Evolutionary conservation across 2,113 vertebrate species (phyloP), one percentile per base, ranked within the genome.

Genomic region (Anser cygnoides): DNA sequence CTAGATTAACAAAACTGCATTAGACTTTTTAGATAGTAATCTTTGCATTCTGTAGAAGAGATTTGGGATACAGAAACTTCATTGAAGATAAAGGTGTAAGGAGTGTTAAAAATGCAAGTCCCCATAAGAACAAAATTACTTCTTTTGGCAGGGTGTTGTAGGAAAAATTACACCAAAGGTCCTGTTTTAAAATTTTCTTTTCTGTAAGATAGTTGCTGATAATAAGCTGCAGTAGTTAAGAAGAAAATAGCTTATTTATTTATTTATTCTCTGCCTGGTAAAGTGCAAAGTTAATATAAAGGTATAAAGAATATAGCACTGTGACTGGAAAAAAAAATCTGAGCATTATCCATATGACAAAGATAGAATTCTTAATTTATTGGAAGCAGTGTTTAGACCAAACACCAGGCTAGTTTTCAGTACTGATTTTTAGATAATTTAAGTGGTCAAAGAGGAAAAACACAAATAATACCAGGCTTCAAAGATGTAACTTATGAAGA

Each of bases 61-160:
- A 75, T 71, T 61, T 92, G 63, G 90, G 73, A 94, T 81, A 74
- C 68, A 87, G 46, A 59, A 95, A 94, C 83, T 90, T 97, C n/a
- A 77, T 90, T 91, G 82, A 96, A 95, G 70, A 58, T 92, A 70
- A 95, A 95, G n/a, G 54, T 78, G 68, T 87, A 95, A 93, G 89
- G n/a, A 87, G 78, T 79, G 49, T 49, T 72, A 91, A 97, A 97
- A 93, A 81, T 28, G 0, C 84, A 97, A 75, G 75, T 78, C 86
- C 82, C 23, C 10, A 16, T 86, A 93, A 92, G 70, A 97, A 77
- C 14, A 75, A 85, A 77, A 90, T 76, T 26, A 54, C 49, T 57
- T 94, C 28, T 43, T 91, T 90, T 50, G 41, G 28, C 50, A 62
- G 4, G 7, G 3, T 43, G 11, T 4, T 25, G 13, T 12, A 26